phyloP scores from a whole-genome alignment of 2,888 invertebrate genomes.

The Drosophila sordidapex region DNA sequence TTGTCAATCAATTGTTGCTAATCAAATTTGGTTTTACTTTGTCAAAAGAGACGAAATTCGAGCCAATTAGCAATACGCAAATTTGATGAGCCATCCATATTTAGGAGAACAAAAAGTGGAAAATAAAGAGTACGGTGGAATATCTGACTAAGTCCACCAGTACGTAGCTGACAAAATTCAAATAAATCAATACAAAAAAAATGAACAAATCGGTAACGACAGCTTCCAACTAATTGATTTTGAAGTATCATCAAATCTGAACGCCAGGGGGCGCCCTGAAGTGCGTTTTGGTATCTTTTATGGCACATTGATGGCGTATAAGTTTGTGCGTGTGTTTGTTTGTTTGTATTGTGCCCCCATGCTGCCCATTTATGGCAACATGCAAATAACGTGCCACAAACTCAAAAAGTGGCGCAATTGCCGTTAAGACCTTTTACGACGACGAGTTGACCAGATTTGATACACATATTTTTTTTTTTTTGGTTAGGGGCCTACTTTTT shows the following conservation, averaged over 20 bases:
- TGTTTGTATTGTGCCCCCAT: slow-evolving; percentile 19
- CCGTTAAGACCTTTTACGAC: slow-evolving; percentile 59
- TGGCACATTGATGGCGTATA: slow-evolving; percentile 23
- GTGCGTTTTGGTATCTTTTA: slow-evolving; percentile 29
- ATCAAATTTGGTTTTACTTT: slow-evolving; percentile 49
- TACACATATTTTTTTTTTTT: slow-evolving; percentile 18
- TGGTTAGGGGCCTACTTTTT: slow-evolving; percentile 56
- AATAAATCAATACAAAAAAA: slow-evolving; percentile 10
- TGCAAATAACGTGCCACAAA: slow-evolving; percentile 64
- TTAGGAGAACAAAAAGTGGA: slow-evolving; percentile 13
- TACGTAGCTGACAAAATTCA: background rate
- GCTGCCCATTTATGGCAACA: slow-evolving; percentile 53
- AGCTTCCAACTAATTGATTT: slow-evolving; percentile 64
- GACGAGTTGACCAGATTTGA: slow-evolving; percentile 31
- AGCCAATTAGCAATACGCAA: slow-evolving; percentile 59
- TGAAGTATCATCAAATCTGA: slow-evolving; percentile 50
- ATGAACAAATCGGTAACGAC: slow-evolving; percentile 38
- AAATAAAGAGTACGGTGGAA: slow-evolving; percentile 18
- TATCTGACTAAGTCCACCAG: background rate
- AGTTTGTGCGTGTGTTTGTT: background rate
- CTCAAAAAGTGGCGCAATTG: slow-evolving; percentile 69
- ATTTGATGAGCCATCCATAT: slow-evolving; percentile 61
- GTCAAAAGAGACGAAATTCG: slow-evolving; percentile 34
- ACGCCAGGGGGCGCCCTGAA: slow-evolving; percentile 48
- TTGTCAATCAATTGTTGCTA: slow-evolving; percentile 54